Base-by-base conservation (phyloP, 2,888 invertebrate species). In the Proisotoma minuta region DNA sequence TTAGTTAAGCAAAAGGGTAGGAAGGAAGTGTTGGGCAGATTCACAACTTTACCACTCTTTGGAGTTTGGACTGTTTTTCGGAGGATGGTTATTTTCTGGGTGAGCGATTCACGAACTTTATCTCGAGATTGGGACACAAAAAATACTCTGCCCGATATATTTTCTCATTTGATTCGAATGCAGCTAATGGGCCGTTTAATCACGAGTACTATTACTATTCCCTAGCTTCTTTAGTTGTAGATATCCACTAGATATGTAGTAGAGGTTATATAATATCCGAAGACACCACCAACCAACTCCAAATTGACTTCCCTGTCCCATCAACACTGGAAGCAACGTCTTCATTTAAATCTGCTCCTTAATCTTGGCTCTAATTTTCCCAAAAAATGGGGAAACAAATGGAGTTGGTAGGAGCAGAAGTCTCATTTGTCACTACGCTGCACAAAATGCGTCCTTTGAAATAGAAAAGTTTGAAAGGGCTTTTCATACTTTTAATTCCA, bases 161-260 rank as follows among this genome's bases (percentile, higher is more conserved):
- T 71, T 68, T 71, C 73, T 68, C 73, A 70, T 73, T 73, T 71
- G 70, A 73, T 69, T 70, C 73, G 68, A 70, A 70, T 70, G 68
- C 66, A 68, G 62, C 71, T 73, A 73, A 73, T 73, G 71, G 70
- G 68, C 68, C 71, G 68, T 56, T 63, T 70, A 71, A 73, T 71
- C 71, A 66, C 71, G 68, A 54, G 63, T 70, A 71, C 64, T 60
- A 58, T 62, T 59, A 56, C 56, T 40, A 43, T 54, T 34, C 53
- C 29, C 53, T 28, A 5, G 48, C 34, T 48, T 48, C 18, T 48
- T 10, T 48, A 15, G 5, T 48, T 18, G 27, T 50, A 58, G 58
- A 8, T 5, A 22, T 34, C 26, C 10, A 4, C 8, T 15, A 20
- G 12, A 15, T 18, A 3, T 26, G 29, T 27, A 28, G 27, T 52